A percentile compares a stretch with the other conserved stretches of the same genome.
These are phyloP conservation scores for Chunga burmeisteri DNA, from an alignment of 2,113 vertebrate species.

Conservation along the genomic window DNA sequence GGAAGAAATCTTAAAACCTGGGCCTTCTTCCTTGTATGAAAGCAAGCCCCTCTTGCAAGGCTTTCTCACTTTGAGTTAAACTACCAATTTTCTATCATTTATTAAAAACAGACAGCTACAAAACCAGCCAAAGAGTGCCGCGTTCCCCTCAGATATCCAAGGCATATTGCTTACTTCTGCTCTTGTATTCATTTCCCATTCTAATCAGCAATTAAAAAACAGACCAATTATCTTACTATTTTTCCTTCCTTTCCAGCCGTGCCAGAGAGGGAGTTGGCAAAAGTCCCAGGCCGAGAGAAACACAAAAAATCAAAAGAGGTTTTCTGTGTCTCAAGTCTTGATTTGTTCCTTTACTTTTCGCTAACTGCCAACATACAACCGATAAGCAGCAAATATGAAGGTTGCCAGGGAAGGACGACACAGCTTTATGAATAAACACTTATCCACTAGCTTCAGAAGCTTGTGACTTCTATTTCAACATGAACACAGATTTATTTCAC, in stretches of 20 bases:
- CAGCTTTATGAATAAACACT: neutral
- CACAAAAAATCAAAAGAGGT: neutral
- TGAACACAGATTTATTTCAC: neutral
- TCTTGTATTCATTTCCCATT: constrained; percentile 18
- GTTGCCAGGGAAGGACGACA: neutral
- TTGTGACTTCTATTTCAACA: neutral
- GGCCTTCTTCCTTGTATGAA: neutral
- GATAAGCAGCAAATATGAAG: neutral
- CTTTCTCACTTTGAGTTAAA: neutral
- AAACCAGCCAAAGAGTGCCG: neutral
- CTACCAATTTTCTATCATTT: neutral
- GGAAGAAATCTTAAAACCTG: neutral
- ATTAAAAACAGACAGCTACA: neutral
- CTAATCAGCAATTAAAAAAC: constrained; percentile 24
- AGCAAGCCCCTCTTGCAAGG: neutral
- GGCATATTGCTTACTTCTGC: neutral
- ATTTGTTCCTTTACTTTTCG: constrained; percentile 8
- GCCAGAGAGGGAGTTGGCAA: constrained; percentile 35
- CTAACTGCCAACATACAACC: neutral
- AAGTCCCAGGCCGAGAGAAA: neutral
- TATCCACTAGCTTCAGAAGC: neutral
- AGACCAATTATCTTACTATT: constrained; percentile 9
- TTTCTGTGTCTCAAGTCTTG: neutral
- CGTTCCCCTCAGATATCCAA: neutral
- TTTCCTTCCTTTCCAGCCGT: constrained; percentile 42